These are phyloP conservation scores for Zeugodacus cucurbitae DNA, from an alignment of 1,140 invertebrate genomes.

Conservation along the genomic window DNA sequence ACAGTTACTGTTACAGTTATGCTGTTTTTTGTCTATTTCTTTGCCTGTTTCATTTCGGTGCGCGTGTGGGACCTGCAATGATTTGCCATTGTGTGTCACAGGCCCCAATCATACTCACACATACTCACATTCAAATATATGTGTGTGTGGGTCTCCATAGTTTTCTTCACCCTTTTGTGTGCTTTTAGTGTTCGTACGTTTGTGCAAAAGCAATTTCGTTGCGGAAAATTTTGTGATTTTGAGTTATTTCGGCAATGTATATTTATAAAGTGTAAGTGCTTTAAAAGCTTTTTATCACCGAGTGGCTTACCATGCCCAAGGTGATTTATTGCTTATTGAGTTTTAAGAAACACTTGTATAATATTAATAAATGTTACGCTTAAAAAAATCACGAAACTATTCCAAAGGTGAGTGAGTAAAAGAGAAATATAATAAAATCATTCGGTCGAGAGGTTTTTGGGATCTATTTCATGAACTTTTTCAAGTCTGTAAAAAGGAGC, in stretches of 20 bases:
- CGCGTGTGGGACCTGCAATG: neutral
- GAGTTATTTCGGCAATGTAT: neutral
- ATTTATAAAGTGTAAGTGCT: slow-evolving; percentile 15
- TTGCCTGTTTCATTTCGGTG: neutral
- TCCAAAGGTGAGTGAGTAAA: too few relatives aligned
- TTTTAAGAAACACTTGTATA: neutral
- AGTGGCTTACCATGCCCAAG: neutral
- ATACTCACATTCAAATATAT: neutral
- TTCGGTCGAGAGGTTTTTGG: too few relatives aligned
- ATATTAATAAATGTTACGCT: neutral
- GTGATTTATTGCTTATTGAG: slow-evolving; percentile 19
- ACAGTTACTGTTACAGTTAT: too few relatives aligned
- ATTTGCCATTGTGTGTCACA: neutral
- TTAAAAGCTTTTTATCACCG: slow-evolving; percentile 29
- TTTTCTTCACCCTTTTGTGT: neutral
- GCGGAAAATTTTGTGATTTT: neutral
- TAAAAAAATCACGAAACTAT: too few relatives aligned
- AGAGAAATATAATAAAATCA: too few relatives aligned
- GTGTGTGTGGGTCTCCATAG: neutral
- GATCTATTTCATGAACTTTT: too few relatives aligned
- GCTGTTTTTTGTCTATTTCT: neutral
- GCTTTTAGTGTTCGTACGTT: neutral
- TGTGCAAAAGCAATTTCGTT: neutral
- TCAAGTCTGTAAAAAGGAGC: too few relatives aligned
- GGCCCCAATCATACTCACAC: neutral